These are phyloP conservation scores for Phasianus colchicus DNA, from an alignment of 2,113 vertebrate species.

Conservation along the genomic window DNA sequence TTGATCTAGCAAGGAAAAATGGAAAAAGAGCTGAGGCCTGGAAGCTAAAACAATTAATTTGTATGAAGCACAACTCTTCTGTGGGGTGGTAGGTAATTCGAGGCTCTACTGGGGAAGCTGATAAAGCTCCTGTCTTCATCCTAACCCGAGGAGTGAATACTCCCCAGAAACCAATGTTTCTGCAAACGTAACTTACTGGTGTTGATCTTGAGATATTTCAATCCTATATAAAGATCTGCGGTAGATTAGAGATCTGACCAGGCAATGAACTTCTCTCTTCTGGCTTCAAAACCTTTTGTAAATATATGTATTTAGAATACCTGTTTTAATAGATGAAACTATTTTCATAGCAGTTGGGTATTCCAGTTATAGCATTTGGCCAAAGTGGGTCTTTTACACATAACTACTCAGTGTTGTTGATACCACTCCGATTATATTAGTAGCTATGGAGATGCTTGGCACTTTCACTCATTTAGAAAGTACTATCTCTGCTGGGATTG, in stretches of 20 bases:
- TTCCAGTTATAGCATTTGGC: not conserved
- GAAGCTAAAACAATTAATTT: not conserved
- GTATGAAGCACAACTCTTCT: not conserved
- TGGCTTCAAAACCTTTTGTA: not conserved
- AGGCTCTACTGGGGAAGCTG: not conserved
- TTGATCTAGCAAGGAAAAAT: not conserved
- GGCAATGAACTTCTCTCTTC: not conserved
- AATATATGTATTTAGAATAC: not conserved
- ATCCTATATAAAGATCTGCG: not conserved
- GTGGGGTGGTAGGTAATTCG: not conserved
- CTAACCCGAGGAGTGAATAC: not conserved
- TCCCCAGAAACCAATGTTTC: not conserved
- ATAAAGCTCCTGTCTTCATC: not conserved
- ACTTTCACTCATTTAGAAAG: not conserved
- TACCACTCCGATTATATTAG: not conserved
- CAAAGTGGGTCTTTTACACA: fast-evolving
- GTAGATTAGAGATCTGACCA: not conserved
- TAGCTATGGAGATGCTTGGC: conserved; percentile 1
- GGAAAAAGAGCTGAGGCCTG: not conserved
- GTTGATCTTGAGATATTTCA: not conserved
- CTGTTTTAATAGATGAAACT: not conserved
- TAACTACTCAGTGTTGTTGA: not conserved
- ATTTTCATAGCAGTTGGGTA: not conserved
- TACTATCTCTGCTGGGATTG: not conserved
- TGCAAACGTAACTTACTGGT: not conserved